phyloP scores from a whole-genome alignment of 1,140 invertebrate species.

The Sitodiplosis mosellana region DNA sequence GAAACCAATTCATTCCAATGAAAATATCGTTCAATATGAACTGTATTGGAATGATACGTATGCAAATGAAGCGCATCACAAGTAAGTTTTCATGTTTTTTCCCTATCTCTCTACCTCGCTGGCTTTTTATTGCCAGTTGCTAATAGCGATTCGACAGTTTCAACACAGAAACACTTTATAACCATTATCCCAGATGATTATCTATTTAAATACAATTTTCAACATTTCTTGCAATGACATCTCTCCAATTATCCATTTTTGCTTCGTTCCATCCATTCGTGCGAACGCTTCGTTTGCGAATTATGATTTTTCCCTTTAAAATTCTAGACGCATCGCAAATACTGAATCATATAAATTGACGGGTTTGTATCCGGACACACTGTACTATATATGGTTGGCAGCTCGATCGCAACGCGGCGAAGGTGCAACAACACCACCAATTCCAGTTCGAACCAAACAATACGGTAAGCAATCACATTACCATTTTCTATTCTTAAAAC shows the following conservation, averaged over 20 bases:
- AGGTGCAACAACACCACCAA: slow-evolving; percentile 84
- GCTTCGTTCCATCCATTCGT: too few relatives aligned
- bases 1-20: slow-evolving; percentile 71
- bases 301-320: not conserved
- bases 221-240: not conserved
- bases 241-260: not conserved
- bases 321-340: slow-evolving; percentile 49
- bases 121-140: not conserved
- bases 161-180: slow-evolving; percentile 1
- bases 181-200: not conserved
- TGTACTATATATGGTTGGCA: slow-evolving; percentile 91
- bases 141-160: not conserved
- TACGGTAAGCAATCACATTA: slow-evolving; percentile 62
- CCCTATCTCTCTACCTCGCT: too few relatives aligned
- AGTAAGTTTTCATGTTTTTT: slow-evolving; percentile 28
- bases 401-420: slow-evolving; percentile 81
- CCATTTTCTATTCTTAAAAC: too few relatives aligned
- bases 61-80: slow-evolving; percentile 52
- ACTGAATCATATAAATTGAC: slow-evolving; percentile 68
- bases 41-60: slow-evolving; percentile 96
- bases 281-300: too few relatives aligned
- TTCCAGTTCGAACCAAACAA: slow-evolving; percentile 85
- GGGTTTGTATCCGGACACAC: slow-evolving; percentile 81
- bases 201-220: not conserved
- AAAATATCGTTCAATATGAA: slow-evolving; percentile 87